Percentiles rank a stretch among this genome's conserved stretches.
phyloP scores from a whole-genome alignment of 1,140 invertebrate species.

The Battus philenor region DNA sequence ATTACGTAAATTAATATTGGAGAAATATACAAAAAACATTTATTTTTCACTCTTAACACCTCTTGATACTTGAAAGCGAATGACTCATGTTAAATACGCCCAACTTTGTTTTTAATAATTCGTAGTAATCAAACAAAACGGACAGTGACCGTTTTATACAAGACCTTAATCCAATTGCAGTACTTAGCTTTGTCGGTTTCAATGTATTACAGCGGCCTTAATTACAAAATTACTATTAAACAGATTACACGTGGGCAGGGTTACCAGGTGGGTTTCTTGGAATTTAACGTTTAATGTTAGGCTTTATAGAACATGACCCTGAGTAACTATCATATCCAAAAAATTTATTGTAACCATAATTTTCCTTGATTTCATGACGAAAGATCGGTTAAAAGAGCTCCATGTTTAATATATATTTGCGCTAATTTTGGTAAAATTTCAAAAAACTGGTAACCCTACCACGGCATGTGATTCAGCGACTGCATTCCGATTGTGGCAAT shows the following conservation, averaged over 20 bases:
- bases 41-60: no score
- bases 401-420: neutral
- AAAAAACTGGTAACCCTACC: conserved; percentile 6
- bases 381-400: neutral
- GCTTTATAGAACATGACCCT: neutral
- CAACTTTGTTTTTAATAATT: no score
- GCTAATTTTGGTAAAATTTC: neutral
- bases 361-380: neutral
- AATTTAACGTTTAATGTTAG: neutral
- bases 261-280: neutral
- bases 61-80: no score
- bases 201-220: conserved; percentile 12
- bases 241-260: conserved; percentile 11
- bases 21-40: no score
- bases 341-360: no score
- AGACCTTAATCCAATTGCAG: conserved; percentile 14
- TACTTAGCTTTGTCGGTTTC: conserved; percentile 1
- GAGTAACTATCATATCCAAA: no score
- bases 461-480: conserved; percentile 19
- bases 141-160: conserved; percentile 10
- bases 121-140: no score
- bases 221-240: conserved; percentile 16
- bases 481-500: conserved; percentile 24
- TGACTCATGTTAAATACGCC: no score
- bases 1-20: no score